phyloP scores from a whole-genome alignment of 2,888 invertebrate species.

The Volucella bombylans region DNA sequence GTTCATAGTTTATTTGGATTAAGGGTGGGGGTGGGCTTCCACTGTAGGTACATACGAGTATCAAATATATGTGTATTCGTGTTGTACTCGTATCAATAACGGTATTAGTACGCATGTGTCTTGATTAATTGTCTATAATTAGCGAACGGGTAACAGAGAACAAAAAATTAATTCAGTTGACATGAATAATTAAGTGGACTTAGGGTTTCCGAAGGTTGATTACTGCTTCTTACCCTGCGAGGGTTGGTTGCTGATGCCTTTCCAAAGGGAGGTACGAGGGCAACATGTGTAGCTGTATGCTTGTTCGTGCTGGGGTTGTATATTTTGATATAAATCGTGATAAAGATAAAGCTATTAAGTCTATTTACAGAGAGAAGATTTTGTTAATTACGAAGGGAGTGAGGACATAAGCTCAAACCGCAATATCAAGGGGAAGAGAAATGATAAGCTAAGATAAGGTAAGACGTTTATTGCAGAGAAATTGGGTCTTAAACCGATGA shows the following conservation, averaged over 20 bases:
- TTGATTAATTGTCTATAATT: conserved; percentile 57
- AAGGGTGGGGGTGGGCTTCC: conserved; percentile 13
- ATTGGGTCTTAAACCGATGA: no score
- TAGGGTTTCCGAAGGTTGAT: conserved; percentile 3
- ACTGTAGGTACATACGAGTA: background rate
- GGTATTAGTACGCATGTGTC: background rate
- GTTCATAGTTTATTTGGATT: background rate
- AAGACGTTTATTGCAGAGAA: no score
- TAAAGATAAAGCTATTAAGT: conserved; percentile 37
- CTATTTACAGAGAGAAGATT: conserved; percentile 19
- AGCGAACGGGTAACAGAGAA: conserved; percentile 22
- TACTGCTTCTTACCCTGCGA: background rate
- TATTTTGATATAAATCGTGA: conserved; percentile 31
- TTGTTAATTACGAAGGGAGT: conserved; percentile 13
- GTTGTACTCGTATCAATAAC: no score
- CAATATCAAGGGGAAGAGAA: background rate
- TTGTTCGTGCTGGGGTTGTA: background rate
- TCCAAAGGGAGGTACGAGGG: background rate
- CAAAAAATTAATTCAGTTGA: conserved; percentile 42
- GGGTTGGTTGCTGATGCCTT: conserved; percentile 12
- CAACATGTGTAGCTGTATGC: background rate
- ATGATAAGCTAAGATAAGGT: no score
- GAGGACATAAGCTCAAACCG: background rate
- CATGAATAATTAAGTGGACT: conserved; percentile 39
- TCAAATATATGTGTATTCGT: no score